phyloP scores from a whole-genome alignment of 2,888 invertebrate species.

The Caenorhabditis plicata region DNA sequence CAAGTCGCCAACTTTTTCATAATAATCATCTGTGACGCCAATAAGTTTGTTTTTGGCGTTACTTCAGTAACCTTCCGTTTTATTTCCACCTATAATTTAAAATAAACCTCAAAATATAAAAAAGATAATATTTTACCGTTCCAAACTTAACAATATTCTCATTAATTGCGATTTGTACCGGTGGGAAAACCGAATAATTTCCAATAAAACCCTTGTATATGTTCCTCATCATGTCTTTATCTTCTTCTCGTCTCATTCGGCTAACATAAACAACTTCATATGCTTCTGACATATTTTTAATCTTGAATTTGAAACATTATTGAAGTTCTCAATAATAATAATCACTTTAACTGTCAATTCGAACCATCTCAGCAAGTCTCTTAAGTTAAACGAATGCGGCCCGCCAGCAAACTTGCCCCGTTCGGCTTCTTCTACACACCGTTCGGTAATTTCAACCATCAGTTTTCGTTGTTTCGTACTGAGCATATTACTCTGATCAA shows the following conservation, averaged over 20 bases:
- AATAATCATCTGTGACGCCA: conserved; percentile 68
- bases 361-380: conserved; percentile 92
- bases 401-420: conserved; percentile 72
- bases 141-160: conserved; percentile 22
- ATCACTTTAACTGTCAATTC: conserved; percentile 68
- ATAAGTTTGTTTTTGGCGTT: no score
- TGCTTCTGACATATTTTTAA: conserved; percentile 65
- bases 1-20: conserved; percentile 83
- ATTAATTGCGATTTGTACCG: conserved; percentile 20
- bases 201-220: conserved; percentile 18
- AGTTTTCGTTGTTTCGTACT: conserved; percentile 12
- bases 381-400: conserved; percentile 94
- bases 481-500: conserved; percentile 25
- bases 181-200: conserved; percentile 19
- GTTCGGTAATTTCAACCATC: conserved; percentile 33
- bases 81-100: conserved; percentile 12
- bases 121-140: no score
- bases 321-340: no score
- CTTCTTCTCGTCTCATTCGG: conserved; percentile 80
- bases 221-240: conserved; percentile 72
- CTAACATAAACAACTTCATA: conserved; percentile 82
- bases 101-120: no score
- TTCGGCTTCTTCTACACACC: conserved; percentile 17
- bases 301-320: no score
- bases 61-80: background rate